Percentiles rank a stretch among this genome's conserved stretches.
Evolutionary conservation across 2,797 vertebrate genomes (phyloP).

Genomic region (Brachyrhaphis roseni): DNA sequence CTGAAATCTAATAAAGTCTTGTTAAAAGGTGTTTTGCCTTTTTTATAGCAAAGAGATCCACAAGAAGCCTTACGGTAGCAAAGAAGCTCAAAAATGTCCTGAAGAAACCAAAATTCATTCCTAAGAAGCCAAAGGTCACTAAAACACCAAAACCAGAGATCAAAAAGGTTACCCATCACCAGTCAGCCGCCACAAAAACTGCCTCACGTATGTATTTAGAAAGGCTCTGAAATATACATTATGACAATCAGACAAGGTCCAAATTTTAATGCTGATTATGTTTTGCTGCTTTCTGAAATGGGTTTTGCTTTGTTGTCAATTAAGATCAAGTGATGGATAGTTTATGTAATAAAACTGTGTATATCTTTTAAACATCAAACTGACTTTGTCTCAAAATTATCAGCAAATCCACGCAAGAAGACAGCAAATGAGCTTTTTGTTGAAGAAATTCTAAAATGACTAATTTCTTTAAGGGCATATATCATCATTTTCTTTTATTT

Average conservation of each 20-base stretch:
- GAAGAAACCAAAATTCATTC: constrained; percentile 56
- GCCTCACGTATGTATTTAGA: constrained; percentile 66
- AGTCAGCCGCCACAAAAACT: constrained; percentile 17
- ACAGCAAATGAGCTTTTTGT: constrained; percentile 22
- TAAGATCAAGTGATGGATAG: not conserved
- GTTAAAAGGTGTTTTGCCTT: constrained; percentile 32
- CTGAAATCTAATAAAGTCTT: not conserved
- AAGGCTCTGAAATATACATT: constrained; percentile 42
- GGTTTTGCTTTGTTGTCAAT: constrained; percentile 1
- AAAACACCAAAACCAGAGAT: constrained; percentile 46
- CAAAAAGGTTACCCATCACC: constrained; percentile 26
- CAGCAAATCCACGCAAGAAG: not conserved
- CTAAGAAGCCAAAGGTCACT: constrained; percentile 43
- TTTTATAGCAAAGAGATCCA: constrained; percentile 54
- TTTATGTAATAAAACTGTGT: not conserved
- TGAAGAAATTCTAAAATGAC: not conserved
- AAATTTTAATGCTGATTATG: constrained; percentile 16
- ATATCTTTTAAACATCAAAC: not conserved
- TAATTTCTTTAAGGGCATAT: not conserved
- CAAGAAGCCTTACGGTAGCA: constrained; percentile 51
- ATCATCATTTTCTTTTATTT: not conserved
- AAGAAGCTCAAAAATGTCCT: constrained; percentile 45
- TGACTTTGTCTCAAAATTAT: not conserved
- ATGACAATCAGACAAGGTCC: constrained; percentile 40
- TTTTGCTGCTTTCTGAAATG: constrained; percentile 9